Evolutionary conservation across 2,888 invertebrate species (phyloP).

Genomic region (Brenthis hecate): DNA sequence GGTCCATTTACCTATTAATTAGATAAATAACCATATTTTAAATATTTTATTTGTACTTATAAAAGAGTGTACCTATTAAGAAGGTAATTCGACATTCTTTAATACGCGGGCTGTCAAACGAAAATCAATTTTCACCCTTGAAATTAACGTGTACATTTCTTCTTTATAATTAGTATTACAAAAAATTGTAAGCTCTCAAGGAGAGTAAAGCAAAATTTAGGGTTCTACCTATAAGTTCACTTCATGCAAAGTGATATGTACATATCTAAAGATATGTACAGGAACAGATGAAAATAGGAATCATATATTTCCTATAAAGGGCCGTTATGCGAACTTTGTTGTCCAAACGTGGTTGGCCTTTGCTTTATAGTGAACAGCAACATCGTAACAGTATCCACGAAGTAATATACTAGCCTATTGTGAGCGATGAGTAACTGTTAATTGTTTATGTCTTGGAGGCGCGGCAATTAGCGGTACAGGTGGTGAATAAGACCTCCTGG

Average conservation of each 20-base stretch:
- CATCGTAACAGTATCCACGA: conserved; percentile 54
- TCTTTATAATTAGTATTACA: no score
- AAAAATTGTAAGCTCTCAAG: no score
- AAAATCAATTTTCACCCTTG: no score
- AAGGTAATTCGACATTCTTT: no score
- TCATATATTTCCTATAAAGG: conserved; percentile 21
- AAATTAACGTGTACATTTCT: no score
- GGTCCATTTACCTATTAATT: no score
- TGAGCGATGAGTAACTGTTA: conserved; percentile 65
- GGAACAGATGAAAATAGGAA: neutral
- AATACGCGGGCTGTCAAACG: no score
- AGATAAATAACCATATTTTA: no score
- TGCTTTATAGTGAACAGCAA: conserved; percentile 19
- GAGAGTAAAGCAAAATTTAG: neutral
- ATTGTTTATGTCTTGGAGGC: conserved; percentile 59
- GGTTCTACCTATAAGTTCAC: neutral
- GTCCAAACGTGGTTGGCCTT: conserved; percentile 12
- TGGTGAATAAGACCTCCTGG: conserved; percentile 75
- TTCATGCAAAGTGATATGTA: conserved; percentile 9
- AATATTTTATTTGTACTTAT: no score
- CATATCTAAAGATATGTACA: conserved; percentile 5
- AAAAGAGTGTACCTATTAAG: no score
- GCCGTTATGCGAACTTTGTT: conserved; percentile 16
- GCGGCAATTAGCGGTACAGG: conserved; percentile 77
- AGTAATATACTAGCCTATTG: conserved; percentile 62